Conservation (phyloP, 2,113 vertebrate species). For the Siniperca chuatsi region DNA sequence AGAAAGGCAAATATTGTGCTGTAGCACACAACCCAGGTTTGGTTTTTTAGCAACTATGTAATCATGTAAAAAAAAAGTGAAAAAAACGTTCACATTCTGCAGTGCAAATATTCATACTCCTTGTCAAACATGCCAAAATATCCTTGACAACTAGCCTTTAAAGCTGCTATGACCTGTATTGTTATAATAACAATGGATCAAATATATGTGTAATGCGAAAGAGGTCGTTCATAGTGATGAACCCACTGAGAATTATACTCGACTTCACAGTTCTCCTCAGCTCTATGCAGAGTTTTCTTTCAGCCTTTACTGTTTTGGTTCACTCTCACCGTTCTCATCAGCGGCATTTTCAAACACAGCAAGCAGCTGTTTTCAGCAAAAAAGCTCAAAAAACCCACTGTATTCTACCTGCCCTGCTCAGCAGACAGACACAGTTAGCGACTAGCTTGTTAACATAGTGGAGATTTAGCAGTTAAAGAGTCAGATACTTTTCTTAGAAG, state of each 20-base stretch:
- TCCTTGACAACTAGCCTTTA: neutral
- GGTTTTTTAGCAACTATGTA: neutral
- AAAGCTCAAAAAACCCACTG: too few relatives aligned
- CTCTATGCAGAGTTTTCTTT: neutral
- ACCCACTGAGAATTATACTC: neutral
- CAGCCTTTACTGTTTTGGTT: too few relatives aligned
- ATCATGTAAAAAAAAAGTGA: neutral
- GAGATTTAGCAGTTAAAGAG: too few relatives aligned
- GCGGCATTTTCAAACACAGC: too few relatives aligned
- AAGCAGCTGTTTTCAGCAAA: too few relatives aligned
- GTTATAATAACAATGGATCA: neutral
- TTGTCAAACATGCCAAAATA: too few relatives aligned
- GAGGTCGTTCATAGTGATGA: neutral
- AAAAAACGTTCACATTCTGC: neutral
- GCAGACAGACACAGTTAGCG: too few relatives aligned
- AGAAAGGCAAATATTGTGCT: conserved; percentile 8
- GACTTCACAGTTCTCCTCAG: neutral
- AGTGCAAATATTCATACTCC: neutral
- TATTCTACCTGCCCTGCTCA: too few relatives aligned
- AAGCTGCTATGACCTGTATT: neutral
- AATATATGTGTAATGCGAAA: neutral
- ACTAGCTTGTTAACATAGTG: too few relatives aligned
- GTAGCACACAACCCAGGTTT: neutral
- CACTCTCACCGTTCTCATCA: too few relatives aligned
- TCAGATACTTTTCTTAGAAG: too few relatives aligned